A percentile compares a stretch with the other conserved stretches of the same genome.
Conservation (phyloP, 1,140 invertebrate genomes). For the Trachelipus rathkii region DNA sequence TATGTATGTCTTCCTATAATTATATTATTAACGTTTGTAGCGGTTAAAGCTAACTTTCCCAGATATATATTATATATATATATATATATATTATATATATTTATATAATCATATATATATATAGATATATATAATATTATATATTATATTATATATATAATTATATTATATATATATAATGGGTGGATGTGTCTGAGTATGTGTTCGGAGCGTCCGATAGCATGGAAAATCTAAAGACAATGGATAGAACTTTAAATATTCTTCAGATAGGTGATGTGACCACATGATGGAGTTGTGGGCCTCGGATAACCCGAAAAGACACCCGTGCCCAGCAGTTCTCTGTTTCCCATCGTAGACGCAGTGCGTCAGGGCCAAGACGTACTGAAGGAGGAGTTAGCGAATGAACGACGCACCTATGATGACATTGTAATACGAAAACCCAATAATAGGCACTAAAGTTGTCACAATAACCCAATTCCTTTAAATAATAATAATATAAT, state of each 20-base stretch:
- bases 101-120: too few relatives aligned
- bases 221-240: not conserved
- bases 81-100: too few relatives aligned
- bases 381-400: constrained; percentile 53
- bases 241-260: constrained; percentile 51
- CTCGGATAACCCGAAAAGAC: constrained; percentile 38
- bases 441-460: constrained; percentile 58
- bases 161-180: too few relatives aligned
- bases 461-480: constrained; percentile 60
- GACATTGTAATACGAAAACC: constrained; percentile 57
- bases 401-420: constrained; percentile 57
- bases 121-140: too few relatives aligned
- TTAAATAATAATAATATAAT: too few relatives aligned
- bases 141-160: too few relatives aligned
- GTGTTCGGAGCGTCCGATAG: not conserved
- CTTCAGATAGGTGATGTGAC: constrained; percentile 48
- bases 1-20: too few relatives aligned
- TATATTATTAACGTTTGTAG: too few relatives aligned
- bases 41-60: too few relatives aligned
- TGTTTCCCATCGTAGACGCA: constrained; percentile 57
- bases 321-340: constrained; percentile 49
- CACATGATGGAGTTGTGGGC: constrained; percentile 30
- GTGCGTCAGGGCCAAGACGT: constrained; percentile 53
- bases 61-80: too few relatives aligned
- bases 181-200: constrained; percentile 96